phyloP scores from a whole-genome alignment of 2,888 invertebrate species.

The Ptycholaimellus sp. region DNA sequence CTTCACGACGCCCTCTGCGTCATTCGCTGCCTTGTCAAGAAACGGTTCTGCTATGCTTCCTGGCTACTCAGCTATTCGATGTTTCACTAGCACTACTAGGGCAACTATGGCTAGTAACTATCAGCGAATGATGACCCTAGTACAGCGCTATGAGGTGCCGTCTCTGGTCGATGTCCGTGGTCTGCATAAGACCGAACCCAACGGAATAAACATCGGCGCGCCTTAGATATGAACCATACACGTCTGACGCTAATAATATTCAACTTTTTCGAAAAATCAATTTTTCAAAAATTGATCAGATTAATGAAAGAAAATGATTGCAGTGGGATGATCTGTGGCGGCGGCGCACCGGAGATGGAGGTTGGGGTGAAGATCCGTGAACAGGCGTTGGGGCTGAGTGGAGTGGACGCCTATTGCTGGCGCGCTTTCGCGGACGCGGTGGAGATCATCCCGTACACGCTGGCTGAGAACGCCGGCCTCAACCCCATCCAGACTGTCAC shows the following conservation, averaged over 20 bases:
- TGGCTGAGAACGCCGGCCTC: slow-evolving; percentile 72
- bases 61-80: too few relatives aligned
- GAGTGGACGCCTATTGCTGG: slow-evolving; percentile 80
- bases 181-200: too few relatives aligned
- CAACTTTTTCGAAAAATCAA: too few relatives aligned
- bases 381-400: slow-evolving; percentile 49
- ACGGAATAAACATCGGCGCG: too few relatives aligned
- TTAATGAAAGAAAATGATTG: too few relatives aligned
- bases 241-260: too few relatives aligned
- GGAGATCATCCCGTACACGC: slow-evolving; percentile 59
- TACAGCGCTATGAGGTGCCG: too few relatives aligned
- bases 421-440: slow-evolving; percentile 81
- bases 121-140: not conserved
- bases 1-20: slow-evolving; percentile 74
- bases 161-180: too few relatives aligned
- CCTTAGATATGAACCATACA: too few relatives aligned
- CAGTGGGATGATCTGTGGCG: slow-evolving; percentile 88
- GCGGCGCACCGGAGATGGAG: slow-evolving; percentile 91
- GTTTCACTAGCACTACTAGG: not conserved
- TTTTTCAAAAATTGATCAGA: too few relatives aligned
- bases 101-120: not conserved
- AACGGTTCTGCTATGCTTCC: slow-evolving; percentile 31
- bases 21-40: slow-evolving; percentile 80
- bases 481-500: slow-evolving; percentile 87
- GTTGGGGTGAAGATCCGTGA: slow-evolving; percentile 57